Conservation (phyloP, 2,797 vertebrate species). For the Acanthurus leucopareius region DNA sequence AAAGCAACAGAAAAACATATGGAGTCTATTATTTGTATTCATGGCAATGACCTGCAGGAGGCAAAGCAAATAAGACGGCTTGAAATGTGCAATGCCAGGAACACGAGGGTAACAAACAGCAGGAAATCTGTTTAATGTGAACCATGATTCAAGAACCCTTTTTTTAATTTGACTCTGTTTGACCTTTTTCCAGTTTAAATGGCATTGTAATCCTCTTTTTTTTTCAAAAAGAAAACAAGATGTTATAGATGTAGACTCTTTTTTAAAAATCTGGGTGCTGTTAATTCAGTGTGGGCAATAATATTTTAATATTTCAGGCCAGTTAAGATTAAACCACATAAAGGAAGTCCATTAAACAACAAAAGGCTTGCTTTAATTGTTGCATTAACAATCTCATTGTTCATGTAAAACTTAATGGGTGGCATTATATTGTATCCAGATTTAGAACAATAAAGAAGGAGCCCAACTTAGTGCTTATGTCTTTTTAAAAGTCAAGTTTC, state of each 20-base stretch:
- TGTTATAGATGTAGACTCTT: constrained; percentile 50
- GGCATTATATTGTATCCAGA: constrained; percentile 35
- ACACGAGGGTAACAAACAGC: constrained; percentile 57
- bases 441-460: not conserved
- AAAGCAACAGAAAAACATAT: constrained; percentile 35
- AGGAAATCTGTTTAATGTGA: constrained; percentile 71
- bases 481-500: constrained; percentile 1
- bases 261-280: constrained; percentile 36
- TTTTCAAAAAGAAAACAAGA: constrained; percentile 36
- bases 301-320: constrained; percentile 46
- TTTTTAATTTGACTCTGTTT: constrained; percentile 54
- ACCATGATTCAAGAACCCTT: constrained; percentile 42
- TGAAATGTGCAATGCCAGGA: constrained; percentile 54
- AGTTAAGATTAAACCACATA: constrained; percentile 25
- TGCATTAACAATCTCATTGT: constrained; percentile 1
- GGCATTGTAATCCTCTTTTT: too few species aligned
- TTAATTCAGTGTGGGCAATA: constrained; percentile 36
- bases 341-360: constrained; percentile 37
- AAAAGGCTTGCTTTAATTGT: constrained; percentile 16
- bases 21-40: constrained; percentile 53
- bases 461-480: constrained; percentile 1
- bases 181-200: not conserved
- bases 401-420: constrained; percentile 26
- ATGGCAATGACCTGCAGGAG: constrained; percentile 50
- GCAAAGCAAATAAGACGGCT: constrained; percentile 61